Evolutionary conservation across 2,797 vertebrate genomes (phyloP), one percentile per base, ranked within the genome.

Genomic region (Holocentrus rufus): DNA sequence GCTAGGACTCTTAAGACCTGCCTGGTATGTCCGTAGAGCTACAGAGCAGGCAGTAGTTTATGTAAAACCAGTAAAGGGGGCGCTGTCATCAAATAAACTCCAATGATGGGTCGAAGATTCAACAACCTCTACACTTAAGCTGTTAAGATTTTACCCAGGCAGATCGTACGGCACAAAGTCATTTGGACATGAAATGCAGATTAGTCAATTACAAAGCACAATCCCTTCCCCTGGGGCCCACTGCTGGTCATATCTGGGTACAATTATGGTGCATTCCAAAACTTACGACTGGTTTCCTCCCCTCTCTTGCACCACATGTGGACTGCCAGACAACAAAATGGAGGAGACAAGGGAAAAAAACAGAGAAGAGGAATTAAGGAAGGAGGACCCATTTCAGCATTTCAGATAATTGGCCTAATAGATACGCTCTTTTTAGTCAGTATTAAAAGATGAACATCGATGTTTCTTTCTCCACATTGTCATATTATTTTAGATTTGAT

Each of bases 241-340:
- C 13, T 68, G 23, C 22, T 22, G n/a, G 22, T 23, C 8, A 13
- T 7, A 53, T 74, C 69, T 85, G 74, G 64, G 65, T 39, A 1
- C 30, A 60, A 63, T 85, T 68, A 79, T 23, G 34, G 25, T 27
- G 31, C 65, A 66, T 85, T 77, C 57, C 65, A 42, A 56, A 49
- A 36, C 0, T 20, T 66, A 63, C 1, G 1, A 56, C 50, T 31
- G 53, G 22, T 25, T 7, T 50, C 14, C 10, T 17, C 3, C 23
- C 0, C 52, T 53, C 59, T 20, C 1, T 5, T 15, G 55, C 50
- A 4, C 7, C 0, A 23, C 14, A 13, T 42, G 39, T 14, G 11
- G 2, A 52, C 53, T 54, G 46, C 55, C 68, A 34, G 9, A 50
- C 7, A 68, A 18, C 20, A 18, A 14, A 68, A 20, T 4, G 8